phyloP scores from a whole-genome alignment of 1,140 invertebrate genomes.

The Episyrphus balteatus region DNA sequence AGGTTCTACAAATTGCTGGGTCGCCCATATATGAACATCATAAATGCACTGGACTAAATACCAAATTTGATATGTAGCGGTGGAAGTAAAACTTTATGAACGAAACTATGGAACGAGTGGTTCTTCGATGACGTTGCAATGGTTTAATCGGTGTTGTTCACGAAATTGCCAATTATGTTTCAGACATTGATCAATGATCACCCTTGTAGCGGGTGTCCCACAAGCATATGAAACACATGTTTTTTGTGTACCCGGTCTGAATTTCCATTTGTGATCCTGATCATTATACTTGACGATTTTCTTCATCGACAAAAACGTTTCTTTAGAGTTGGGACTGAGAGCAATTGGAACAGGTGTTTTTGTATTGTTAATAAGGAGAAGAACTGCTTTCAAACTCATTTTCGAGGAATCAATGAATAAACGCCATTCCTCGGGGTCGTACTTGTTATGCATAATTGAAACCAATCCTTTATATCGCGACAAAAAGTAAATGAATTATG shows the following conservation, averaged over 20 bases:
- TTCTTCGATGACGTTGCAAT: too few species aligned
- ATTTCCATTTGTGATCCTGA: neutral
- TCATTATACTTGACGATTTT: neutral
- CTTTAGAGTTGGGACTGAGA: neutral
- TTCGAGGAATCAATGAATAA: constrained; percentile 15
- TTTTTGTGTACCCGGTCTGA: constrained; percentile 1
- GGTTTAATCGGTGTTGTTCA: too few species aligned
- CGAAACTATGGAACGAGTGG: too few species aligned
- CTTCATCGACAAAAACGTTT: too few species aligned
- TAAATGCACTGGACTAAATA: too few species aligned
- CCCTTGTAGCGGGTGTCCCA: neutral
- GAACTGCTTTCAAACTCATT: constrained; percentile 9
- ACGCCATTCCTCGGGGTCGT: constrained; percentile 12
- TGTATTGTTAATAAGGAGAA: constrained; percentile 7
- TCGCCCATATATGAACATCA: too few species aligned
- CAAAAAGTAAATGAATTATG: too few species aligned
- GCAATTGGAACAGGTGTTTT: neutral
- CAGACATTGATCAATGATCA: neutral
- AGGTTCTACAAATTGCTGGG: too few species aligned
- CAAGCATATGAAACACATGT: neutral
- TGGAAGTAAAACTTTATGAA: too few species aligned
- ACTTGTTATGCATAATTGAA: neutral
- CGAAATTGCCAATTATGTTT: neutral
- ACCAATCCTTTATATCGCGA: too few species aligned
- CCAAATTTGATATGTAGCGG: too few species aligned